phyloP scores from a whole-genome alignment of 2,113 vertebrate genomes.

The Scatophagus argus region DNA sequence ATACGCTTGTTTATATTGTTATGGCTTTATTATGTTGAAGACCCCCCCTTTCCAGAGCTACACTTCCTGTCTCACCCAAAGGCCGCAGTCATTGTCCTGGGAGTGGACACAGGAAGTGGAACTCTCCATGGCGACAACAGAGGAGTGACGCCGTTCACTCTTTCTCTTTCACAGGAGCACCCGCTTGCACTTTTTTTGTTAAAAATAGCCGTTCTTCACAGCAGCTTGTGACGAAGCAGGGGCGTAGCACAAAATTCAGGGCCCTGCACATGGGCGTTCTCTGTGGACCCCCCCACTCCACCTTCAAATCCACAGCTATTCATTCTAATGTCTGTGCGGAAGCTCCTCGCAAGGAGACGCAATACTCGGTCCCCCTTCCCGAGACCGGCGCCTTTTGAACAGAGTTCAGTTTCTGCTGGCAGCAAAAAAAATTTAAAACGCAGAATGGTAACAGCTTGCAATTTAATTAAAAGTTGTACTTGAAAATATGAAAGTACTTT shows the following conservation, averaged over 20 bases:
- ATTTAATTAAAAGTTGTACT: neutral
- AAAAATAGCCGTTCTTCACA: slow-evolving; percentile 34
- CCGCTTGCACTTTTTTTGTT: slow-evolving; percentile 24
- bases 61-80: slow-evolving; percentile 79
- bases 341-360: no score
- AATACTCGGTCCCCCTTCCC: no score
- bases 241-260: no score
- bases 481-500: slow-evolving; percentile 1
- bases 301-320: no score
- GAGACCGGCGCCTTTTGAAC: no score
- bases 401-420: neutral
- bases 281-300: no score
- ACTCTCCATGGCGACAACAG: slow-evolving; percentile 69
- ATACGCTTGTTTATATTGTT: no score
- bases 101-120: slow-evolving; percentile 82
- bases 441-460: neutral
- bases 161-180: slow-evolving; percentile 41
- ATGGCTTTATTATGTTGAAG: slow-evolving; percentile 55
- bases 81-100: slow-evolving; percentile 79
- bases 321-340: no score
- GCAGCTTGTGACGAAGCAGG: no score
- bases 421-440: neutral
- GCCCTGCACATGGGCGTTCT: no score
- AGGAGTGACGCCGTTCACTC: slow-evolving; percentile 74
- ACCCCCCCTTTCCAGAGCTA: slow-evolving; percentile 48